Conservation (phyloP, 2,888 invertebrate genomes). For the Sarcophaga subvicina region DNA sequence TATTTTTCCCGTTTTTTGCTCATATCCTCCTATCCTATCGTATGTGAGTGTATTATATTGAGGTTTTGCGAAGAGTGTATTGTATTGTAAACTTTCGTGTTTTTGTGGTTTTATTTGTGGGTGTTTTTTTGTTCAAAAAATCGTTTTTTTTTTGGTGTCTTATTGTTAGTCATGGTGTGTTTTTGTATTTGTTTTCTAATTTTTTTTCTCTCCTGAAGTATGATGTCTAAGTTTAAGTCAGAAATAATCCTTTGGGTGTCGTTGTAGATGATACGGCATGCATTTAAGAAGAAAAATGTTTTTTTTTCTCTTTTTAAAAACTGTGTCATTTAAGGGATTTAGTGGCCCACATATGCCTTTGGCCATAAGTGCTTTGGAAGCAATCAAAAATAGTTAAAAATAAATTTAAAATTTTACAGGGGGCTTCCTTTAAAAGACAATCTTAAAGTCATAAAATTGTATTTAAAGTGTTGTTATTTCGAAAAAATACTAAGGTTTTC, state of each 20-base stretch:
- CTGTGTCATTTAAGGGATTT: slow-evolving; percentile 66
- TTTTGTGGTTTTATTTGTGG: slow-evolving; percentile 68
- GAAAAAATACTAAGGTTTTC: too few relatives aligned
- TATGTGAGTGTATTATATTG: slow-evolving; percentile 40
- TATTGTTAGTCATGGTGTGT: slow-evolving; percentile 66
- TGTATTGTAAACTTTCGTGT: slow-evolving; percentile 52
- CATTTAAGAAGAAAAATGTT: slow-evolving; percentile 60
- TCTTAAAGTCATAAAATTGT: too few relatives aligned
- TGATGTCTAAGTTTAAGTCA: slow-evolving; percentile 73
- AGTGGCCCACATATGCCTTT: slow-evolving; percentile 41
- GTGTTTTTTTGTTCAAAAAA: slow-evolving; percentile 42
- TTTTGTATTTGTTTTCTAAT: neutral
- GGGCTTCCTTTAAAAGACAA: neutral
- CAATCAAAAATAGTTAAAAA: neutral
- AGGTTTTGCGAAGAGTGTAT: slow-evolving; percentile 51
- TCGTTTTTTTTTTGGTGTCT: slow-evolving; percentile 23
- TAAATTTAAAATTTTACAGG: neutral
- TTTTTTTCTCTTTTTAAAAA: slow-evolving; percentile 37
- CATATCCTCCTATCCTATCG: neutral
- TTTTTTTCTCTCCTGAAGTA: slow-evolving; percentile 15
- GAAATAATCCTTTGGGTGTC: slow-evolving; percentile 79
- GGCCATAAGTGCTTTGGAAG: slow-evolving; percentile 1
- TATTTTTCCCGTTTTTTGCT: slow-evolving; percentile 23
- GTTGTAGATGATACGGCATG: slow-evolving; percentile 76
- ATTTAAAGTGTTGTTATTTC: too few relatives aligned